A percentile compares a stretch with the other conserved stretches of the same genome.
These are phyloP conservation scores for Gryllus longicercus DNA, from an alignment of 2,888 invertebrate species.

Conservation along the genomic window DNA sequence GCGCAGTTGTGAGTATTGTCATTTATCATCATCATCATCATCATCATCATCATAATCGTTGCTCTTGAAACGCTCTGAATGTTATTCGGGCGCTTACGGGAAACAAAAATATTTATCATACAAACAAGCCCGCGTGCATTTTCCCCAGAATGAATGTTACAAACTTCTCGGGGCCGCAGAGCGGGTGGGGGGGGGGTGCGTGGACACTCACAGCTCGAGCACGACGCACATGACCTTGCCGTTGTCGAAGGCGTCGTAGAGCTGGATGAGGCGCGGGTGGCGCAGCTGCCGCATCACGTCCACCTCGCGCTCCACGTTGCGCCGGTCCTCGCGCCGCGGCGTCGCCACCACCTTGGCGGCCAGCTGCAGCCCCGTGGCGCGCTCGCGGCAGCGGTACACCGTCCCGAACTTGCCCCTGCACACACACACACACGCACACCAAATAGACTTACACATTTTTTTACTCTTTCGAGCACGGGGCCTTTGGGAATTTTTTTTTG, in stretches of 20 bases:
- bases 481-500: not conserved
- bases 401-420: constrained; percentile 94
- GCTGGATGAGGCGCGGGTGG: constrained; percentile 92
- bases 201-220: constrained; percentile 86
- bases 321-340: constrained; percentile 77
- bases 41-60: too few relatives aligned
- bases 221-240: constrained; percentile 94
- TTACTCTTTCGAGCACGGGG: not conserved
- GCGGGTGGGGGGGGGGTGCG: too few relatives aligned
- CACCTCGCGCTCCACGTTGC: constrained; percentile 91
- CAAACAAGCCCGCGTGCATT: too few relatives aligned
- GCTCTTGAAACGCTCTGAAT: too few relatives aligned
- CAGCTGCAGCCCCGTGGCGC: constrained; percentile 70
- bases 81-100: too few relatives aligned
- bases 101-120: too few relatives aligned
- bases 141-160: too few relatives aligned
- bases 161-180: too few relatives aligned
- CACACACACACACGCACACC: not conserved
- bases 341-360: constrained; percentile 93
- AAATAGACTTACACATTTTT: not conserved
- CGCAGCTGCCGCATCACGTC: constrained; percentile 93
- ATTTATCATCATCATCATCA: too few relatives aligned
- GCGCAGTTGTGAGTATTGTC: too few relatives aligned
- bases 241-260: constrained; percentile 96
- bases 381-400: constrained; percentile 88